Evolutionary conservation across 2,797 vertebrate species (phyloP).

Genomic region (Sebastes diploproa): DNA sequence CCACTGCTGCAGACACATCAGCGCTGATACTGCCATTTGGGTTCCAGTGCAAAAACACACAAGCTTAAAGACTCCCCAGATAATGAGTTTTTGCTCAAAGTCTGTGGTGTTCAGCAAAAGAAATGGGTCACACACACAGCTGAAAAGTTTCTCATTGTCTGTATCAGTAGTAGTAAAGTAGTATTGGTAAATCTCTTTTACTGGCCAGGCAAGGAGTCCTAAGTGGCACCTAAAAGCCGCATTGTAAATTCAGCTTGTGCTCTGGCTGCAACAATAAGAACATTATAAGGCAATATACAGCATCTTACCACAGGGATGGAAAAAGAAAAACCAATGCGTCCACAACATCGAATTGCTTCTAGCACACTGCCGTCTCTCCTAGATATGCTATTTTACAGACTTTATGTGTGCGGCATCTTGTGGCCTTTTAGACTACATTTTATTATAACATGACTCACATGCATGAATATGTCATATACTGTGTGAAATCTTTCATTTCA

Average conservation of each 20-base stretch:
- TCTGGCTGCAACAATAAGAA: slow-evolving; percentile 5
- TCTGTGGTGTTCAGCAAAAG: background rate
- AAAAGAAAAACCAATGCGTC: background rate
- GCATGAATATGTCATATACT: background rate
- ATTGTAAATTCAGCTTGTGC: background rate
- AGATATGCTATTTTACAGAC: background rate
- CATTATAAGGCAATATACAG: slow-evolving; percentile 1
- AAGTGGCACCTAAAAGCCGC: background rate
- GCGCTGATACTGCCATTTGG: background rate
- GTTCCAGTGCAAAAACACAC: background rate
- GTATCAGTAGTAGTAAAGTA: background rate
- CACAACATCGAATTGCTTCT: slow-evolving; percentile 8
- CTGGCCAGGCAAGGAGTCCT: background rate
- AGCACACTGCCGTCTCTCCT: background rate
- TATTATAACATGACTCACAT: background rate
- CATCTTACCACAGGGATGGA: background rate
- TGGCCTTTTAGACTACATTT: background rate
- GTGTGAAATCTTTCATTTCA: slow-evolving; percentile 2
- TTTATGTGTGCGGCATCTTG: background rate
- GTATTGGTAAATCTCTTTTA: slow-evolving; percentile 4
- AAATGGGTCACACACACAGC: background rate
- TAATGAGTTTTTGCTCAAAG: background rate
- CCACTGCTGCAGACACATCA: background rate
- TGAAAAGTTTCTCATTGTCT: background rate
- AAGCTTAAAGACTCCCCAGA: background rate